Base-by-base conservation (phyloP, 2,797 vertebrate species). In the Dipus sagitta region DNA sequence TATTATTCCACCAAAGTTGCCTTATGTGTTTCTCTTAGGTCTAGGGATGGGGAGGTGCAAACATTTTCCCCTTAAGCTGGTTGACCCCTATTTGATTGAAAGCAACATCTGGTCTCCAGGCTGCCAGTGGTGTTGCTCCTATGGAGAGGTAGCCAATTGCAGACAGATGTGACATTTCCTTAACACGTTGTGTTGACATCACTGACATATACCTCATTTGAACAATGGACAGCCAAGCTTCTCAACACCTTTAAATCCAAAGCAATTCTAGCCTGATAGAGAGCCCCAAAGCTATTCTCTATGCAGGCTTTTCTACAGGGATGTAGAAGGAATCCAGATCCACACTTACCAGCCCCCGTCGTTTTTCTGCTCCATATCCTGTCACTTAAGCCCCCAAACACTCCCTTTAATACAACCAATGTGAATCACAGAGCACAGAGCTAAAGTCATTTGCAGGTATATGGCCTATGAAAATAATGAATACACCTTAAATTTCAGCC, bases 81-180 rank as follows among this genome's bases (percentile, higher is more conserved):
- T 97, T 98, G 98, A 98, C 98, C 97, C 97, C 97, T 95, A 68
- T 91, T 97, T 98, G 97, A 98, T 97, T 97, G 98, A 98, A 98
- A 97, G 96, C 79, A 98, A 98, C 98, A 98, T 98, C 98, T 98
- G 98, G 98, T 98, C 97, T 98, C 96, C 98, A 98, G 97, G 97
- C 97, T 97, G 97, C 98, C 98, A 98, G 97, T 88, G 94, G 96
- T 97, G 97, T 97, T 97, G 97, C 96, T 96, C 92, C 97, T 95
- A 98, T 97, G 75, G 97, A 98, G 97, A 97, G 94, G 98, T 98
- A 98, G 98, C 97, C 98, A 98, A 97, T 96, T 98, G 97, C 87
- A 98, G 97, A 98, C 98, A 98, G 97, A 98, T 98, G 97, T 98
- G 98, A 98, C 98, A 98, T 98, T 98, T 98, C 97, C 97, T 97